Evolutionary conservation across 1,140 invertebrate genomes (phyloP).

Genomic region (Dufourea novaeangliae): DNA sequence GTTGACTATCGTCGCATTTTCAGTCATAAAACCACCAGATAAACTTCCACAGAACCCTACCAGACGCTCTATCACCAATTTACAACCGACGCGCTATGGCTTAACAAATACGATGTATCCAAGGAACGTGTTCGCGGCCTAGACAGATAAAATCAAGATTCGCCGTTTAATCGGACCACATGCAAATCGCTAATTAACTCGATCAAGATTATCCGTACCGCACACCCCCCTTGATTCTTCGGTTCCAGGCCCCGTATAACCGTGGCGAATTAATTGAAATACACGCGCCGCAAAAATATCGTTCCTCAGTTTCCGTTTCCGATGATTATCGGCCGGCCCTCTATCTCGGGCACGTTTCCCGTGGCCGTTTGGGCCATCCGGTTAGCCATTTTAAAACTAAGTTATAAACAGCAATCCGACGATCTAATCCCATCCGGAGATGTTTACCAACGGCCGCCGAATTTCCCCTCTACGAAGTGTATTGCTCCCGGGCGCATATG

Average conservation of each 20-base stretch:
- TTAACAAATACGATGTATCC: background rate
- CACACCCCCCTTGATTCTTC: background rate
- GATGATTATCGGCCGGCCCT: background rate
- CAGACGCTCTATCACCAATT: background rate
- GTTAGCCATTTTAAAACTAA: conserved; percentile 32
- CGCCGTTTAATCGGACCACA: background rate
- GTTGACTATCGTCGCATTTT: too few species aligned
- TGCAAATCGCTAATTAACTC: background rate
- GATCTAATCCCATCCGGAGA: conserved; percentile 21
- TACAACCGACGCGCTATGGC: background rate
- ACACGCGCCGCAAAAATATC: background rate
- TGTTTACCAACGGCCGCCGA: conserved; percentile 5
- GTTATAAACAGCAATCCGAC: conserved; percentile 27
- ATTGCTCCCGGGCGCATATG: too few species aligned
- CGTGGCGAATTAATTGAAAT: background rate
- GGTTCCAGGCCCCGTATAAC: background rate
- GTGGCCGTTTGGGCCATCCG: background rate
- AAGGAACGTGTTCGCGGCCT: background rate
- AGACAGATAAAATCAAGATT: conserved; percentile 3
- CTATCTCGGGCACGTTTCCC: background rate
- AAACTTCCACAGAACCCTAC: background rate
- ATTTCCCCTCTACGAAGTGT: background rate
- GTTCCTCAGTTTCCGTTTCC: background rate
- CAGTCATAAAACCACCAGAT: background rate
- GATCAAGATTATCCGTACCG: background rate